phyloP scores from a whole-genome alignment of 2,113 vertebrate species.

The Pteruthius melanotis region DNA sequence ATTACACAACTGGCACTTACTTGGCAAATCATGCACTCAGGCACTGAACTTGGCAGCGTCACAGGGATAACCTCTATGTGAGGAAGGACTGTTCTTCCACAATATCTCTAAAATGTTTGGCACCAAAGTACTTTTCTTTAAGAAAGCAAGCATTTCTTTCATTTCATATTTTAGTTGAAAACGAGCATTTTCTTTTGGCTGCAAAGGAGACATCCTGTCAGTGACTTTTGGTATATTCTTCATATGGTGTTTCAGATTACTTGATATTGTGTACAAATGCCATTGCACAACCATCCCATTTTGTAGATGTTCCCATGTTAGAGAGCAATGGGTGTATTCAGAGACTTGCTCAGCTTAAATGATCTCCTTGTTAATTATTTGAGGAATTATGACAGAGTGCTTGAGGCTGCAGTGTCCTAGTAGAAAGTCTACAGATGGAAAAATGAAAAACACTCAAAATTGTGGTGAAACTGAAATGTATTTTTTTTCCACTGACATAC shows the following conservation, averaged over 20 bases:
- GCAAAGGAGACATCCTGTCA: constrained; percentile 1
- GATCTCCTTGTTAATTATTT: constrained; percentile 24
- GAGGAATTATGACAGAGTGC: neutral
- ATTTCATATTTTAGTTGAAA: neutral
- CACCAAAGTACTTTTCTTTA: constrained; percentile 7
- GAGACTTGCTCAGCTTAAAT: neutral
- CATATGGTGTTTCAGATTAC: constrained; percentile 22
- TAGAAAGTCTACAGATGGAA: neutral
- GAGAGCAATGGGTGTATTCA: constrained; percentile 25
- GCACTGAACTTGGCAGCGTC: constrained; percentile 68
- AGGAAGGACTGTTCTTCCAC: constrained; percentile 65
- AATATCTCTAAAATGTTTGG: constrained; percentile 64
- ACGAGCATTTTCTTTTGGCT: neutral
- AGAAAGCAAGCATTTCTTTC: constrained; percentile 43
- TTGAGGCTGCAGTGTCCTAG: neutral
- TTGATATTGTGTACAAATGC: constrained; percentile 7
- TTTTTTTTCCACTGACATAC: neutral
- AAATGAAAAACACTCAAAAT: neutral
- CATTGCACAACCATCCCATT: constrained; percentile 11
- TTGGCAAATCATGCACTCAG: constrained; percentile 66
- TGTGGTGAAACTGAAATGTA: neutral
- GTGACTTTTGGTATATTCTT: constrained; percentile 18
- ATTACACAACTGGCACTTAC: constrained; percentile 69
- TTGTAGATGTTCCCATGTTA: neutral
- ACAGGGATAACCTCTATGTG: constrained; percentile 65